Percentiles rank a stretch among this genome's conserved stretches.
phyloP scores from a whole-genome alignment of 2,797 vertebrate species.

The Mormyrus proboscirostris region DNA sequence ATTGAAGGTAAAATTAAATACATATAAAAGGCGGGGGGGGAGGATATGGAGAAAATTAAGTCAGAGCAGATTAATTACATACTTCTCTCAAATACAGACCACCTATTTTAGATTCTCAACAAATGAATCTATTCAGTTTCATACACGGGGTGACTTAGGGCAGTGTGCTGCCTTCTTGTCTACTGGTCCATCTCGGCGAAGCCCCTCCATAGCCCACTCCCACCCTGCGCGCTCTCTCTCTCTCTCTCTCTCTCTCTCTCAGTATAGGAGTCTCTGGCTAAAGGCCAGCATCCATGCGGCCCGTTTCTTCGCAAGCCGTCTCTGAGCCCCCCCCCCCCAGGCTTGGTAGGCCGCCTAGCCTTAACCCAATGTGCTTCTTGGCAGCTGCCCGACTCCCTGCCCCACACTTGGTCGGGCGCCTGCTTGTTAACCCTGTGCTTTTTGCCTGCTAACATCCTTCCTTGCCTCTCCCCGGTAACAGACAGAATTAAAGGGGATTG shows the following conservation, averaged over 20 bases:
- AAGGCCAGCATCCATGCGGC: slow-evolving; percentile 45
- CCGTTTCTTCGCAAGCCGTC: slow-evolving; percentile 62
- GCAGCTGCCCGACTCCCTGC: slow-evolving; percentile 63
- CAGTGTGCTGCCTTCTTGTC: neutral
- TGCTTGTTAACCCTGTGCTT: slow-evolving; percentile 42
- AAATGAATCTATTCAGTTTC: neutral
- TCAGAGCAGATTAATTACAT: neutral
- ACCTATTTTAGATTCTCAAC: neutral
- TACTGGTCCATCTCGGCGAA: neutral
- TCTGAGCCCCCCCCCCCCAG: slow-evolving; percentile 52
- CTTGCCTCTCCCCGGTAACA: slow-evolving; percentile 11
- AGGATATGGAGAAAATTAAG: neutral
- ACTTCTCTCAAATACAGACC: neutral
- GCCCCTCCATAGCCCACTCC: neutral
- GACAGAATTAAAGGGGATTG: neutral
- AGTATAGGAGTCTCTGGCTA: slow-evolving; percentile 25
- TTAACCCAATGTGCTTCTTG: slow-evolving; percentile 61
- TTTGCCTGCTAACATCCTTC: neutral
- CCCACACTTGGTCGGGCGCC: slow-evolving; percentile 55
- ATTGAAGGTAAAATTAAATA: neutral
- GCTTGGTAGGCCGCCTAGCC: slow-evolving; percentile 63
- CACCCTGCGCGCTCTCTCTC: neutral
- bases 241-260: neutral
- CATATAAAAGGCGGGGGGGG: neutral
- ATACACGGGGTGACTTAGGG: neutral